A percentile compares a stretch with the other conserved stretches of the same genome.
Evolutionary conservation across 2,797 vertebrate species (phyloP).

Genomic region (Crax fasciolata): DNA sequence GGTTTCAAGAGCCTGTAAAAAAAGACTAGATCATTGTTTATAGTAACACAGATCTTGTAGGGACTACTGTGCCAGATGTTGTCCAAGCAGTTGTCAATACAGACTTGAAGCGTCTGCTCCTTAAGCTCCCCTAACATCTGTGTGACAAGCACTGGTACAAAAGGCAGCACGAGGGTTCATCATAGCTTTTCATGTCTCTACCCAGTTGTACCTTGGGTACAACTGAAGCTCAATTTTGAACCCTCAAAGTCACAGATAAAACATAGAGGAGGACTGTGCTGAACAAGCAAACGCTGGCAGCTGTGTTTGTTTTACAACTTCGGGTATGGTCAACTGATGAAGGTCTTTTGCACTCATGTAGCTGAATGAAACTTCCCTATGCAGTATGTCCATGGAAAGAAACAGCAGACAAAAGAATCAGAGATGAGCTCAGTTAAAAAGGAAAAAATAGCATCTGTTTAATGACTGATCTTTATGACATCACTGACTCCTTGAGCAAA

Average conservation of each 20-base stretch:
- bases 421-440: not conserved
- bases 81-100: not conserved
- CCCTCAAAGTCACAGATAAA: not conserved
- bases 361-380: not conserved
- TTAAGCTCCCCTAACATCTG: not conserved
- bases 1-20: not conserved
- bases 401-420: not conserved
- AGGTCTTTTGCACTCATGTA: not conserved
- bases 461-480: not conserved
- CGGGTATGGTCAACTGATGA: not conserved
- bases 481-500: not conserved
- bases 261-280: not conserved
- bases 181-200: not conserved
- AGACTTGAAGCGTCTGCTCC: not conserved
- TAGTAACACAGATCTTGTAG: not conserved
- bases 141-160: not conserved
- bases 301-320: not conserved
- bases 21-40: not conserved
- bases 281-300: not conserved
- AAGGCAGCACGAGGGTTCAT: not conserved
- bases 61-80: not conserved
- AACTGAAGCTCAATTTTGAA: not conserved
- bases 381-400: not conserved
- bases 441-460: not conserved
- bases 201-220: not conserved